These are phyloP conservation scores for Tympanoctomys barrerae DNA, from an alignment of 2,797 vertebrate genomes.

Conservation along the genomic window DNA sequence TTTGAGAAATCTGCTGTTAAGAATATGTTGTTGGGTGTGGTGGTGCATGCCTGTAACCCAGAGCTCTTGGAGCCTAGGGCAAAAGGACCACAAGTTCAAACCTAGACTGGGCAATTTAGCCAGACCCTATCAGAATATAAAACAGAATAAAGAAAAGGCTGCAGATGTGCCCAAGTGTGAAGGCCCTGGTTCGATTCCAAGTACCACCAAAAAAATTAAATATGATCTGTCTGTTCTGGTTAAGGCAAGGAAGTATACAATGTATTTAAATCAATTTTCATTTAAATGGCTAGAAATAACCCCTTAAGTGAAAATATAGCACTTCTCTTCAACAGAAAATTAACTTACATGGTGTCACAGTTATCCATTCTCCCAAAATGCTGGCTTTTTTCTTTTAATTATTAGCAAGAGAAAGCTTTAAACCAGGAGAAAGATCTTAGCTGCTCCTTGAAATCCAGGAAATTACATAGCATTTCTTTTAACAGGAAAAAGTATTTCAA, in stretches of 20 bases:
- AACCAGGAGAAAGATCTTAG: slow-evolving; percentile 60
- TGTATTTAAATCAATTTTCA: slow-evolving; percentile 54
- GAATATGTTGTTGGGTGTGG: neutral
- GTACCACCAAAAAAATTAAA: neutral
- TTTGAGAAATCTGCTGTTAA: neutral
- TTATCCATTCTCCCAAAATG: slow-evolving; percentile 30
- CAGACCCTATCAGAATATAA: neutral
- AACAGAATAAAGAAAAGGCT: neutral
- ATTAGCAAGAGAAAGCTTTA: slow-evolving; percentile 54
- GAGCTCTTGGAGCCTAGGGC: neutral
- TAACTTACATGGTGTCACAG: neutral
- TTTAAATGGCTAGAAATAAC: slow-evolving; percentile 26
- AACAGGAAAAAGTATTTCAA: slow-evolving; percentile 58
- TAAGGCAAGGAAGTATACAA: neutral
- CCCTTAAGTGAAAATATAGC: neutral
- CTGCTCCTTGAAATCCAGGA: slow-evolving; percentile 41
- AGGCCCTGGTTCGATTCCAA: neutral
- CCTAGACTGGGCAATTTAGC: neutral
- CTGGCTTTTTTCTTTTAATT: neutral
- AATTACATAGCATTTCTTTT: slow-evolving; percentile 52
- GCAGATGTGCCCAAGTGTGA: too few species aligned
- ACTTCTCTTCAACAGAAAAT: slow-evolving; percentile 58
- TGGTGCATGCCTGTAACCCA: neutral
- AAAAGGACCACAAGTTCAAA: neutral
- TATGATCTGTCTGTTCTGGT: neutral